phyloP scores from a whole-genome alignment of 2,113 vertebrate genomes.

The Puma concolor region DNA sequence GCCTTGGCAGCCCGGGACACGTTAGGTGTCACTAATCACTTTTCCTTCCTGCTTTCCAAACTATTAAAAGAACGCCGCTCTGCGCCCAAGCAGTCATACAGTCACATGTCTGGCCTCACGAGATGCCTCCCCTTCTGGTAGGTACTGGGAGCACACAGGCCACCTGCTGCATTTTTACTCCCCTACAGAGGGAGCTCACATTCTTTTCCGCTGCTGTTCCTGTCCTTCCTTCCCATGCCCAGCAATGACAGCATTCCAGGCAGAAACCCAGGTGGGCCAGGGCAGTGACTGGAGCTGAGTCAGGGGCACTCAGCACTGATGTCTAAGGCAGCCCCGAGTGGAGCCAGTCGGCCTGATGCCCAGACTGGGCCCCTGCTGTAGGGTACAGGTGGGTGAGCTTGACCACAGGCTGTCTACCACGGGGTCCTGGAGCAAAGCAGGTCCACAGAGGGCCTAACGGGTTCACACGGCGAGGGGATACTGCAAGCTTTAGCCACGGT shows the following conservation, averaged over 20 bases:
- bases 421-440: not conserved
- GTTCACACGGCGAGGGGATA: too few species aligned
- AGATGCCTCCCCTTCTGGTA: too few species aligned
- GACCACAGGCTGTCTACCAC: not conserved
- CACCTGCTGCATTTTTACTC: accelerated
- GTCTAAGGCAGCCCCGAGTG: not conserved
- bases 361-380: not conserved
- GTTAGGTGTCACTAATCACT: not conserved
- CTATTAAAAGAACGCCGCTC: not conserved
- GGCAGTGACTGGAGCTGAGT: not conserved
- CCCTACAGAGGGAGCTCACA: too few species aligned
- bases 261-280: not conserved
- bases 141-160: not conserved
- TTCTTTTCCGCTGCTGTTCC: too few species aligned
- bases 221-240: too few species aligned
- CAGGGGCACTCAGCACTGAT: not conserved
- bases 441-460: not conserved
- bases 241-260: not conserved
- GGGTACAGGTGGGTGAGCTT: too few species aligned
- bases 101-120: too few species aligned
- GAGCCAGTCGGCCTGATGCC: too few species aligned
- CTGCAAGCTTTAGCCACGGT: too few species aligned
- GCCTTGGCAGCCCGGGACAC: too few species aligned
- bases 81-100: too few species aligned
- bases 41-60: not conserved